Base-by-base conservation (phyloP, 2,797 vertebrate genomes). In the Eulemur albifrons region DNA sequence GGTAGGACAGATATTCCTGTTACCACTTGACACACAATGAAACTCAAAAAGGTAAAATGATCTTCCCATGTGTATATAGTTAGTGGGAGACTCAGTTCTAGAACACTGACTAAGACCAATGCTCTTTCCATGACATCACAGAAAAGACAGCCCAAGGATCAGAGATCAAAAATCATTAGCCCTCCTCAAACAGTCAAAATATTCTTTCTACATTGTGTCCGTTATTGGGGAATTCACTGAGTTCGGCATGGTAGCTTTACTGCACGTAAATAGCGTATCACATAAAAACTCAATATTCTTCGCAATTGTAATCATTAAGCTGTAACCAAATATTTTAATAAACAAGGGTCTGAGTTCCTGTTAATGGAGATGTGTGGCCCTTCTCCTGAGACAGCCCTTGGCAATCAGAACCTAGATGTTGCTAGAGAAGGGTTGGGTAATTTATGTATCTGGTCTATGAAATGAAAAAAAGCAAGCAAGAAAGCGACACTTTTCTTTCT, bases 201-300 rank as follows among this genome's bases (percentile, higher is more conserved):
- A 61, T 2, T 67, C n/a, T 85, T 97, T 67, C 43, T 70, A n/a
- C 35, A 59, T 27, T 45, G 40, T 18, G 75, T 61, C 15, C 90
- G 17, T 72, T 90, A n/a, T 85, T 35, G 32, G 73, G 84, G 17
- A 90, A 80, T 77, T 92, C 92, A 65, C 52, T 77, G 17, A 73
- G 32, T 52, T 77, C 73, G 88, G 14, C 35, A 63, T 30, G 43
- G 32, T 40, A 92, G 25, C 21, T 73, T 67, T 61, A 67, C 57
- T 91, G 92, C 15, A 95, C 15, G 4, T 63, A 73, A 67, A 70
- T 45, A 40, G 38, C 57, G 7, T 61, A 48, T 75, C 75, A 82
- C 11, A 30, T 54, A 80, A 85, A 87, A 94, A 21, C n/a, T 54
- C 45, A 86, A 70, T 72, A 73, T 97, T 93, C 48, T 77, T 88